Evolutionary conservation across 2,113 vertebrate genomes (phyloP).

Genomic region (Jaculus jaculus): DNA sequence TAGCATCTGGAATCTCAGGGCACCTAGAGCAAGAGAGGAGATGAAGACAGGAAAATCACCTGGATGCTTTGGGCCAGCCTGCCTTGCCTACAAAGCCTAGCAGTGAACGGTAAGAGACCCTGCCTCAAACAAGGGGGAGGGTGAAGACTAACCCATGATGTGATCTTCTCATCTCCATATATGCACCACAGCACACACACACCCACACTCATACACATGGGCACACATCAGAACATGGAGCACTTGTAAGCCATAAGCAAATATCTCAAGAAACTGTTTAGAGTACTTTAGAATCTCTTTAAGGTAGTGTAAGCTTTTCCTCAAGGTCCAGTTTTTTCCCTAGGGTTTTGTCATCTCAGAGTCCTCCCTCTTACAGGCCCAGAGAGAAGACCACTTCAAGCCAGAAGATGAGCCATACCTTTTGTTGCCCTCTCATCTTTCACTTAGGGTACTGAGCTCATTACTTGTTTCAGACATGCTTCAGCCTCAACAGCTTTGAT

Average conservation of each 20-base stretch:
- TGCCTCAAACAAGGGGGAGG: too few species aligned
- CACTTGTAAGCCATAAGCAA: background rate
- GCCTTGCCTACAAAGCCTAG: too few species aligned
- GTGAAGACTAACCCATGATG: too few species aligned
- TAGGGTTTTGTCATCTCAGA: conserved; percentile 15
- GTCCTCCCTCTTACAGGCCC: background rate
- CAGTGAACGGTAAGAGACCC: too few species aligned
- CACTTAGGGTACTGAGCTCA: background rate
- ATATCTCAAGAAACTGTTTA: background rate
- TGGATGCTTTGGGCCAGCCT: too few species aligned
- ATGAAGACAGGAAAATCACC: too few species aligned
- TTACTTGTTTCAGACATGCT: conserved; percentile 11
- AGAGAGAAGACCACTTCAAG: conserved; percentile 5
- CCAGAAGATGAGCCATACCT: background rate
- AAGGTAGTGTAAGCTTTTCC: background rate
- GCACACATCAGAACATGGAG: background rate
- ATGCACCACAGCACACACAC: too few species aligned
- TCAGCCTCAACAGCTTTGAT: conserved; percentile 11
- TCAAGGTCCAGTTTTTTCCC: background rate
- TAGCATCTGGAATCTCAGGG: too few species aligned
- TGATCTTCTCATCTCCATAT: too few species aligned
- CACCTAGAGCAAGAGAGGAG: too few species aligned
- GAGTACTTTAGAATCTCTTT: background rate
- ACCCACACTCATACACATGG: too few species aligned
- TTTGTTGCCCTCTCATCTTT: background rate